Percentiles rank a stretch among this genome's conserved stretches.
Conservation (phyloP, 2,888 invertebrate species). For the Drosophila anomalata region DNA sequence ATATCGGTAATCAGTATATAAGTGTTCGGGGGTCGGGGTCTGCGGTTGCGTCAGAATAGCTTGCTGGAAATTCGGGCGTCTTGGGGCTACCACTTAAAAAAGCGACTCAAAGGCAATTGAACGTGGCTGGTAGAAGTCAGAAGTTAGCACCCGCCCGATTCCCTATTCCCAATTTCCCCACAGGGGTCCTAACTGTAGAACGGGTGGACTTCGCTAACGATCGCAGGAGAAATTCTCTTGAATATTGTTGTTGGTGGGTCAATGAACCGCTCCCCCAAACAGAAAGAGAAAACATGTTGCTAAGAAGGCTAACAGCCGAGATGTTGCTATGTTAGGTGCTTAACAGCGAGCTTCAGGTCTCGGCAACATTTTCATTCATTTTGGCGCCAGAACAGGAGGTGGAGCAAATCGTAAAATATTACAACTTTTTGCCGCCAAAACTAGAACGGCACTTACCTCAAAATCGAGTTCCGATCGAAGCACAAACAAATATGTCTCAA, state of each 20-base stretch:
- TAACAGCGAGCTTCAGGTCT: slow-evolving; percentile 2
- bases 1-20: slow-evolving; percentile 13
- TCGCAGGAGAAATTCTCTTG: slow-evolving; percentile 46
- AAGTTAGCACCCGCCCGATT: not conserved
- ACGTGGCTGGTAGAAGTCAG: slow-evolving; percentile 23
- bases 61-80: slow-evolving; percentile 28
- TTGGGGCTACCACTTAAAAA: slow-evolving; percentile 60
- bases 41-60: slow-evolving; percentile 30
- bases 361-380: slow-evolving; percentile 38
- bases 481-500: slow-evolving; percentile 47
- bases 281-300: slow-evolving; percentile 10
- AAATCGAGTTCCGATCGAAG: slow-evolving; percentile 20
- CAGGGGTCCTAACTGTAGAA: slow-evolving; percentile 52
- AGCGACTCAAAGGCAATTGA: slow-evolving; percentile 65
- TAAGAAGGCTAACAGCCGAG: not conserved
- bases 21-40: not conserved
- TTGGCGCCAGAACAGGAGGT: slow-evolving; percentile 46
- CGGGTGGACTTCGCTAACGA: slow-evolving; percentile 17
- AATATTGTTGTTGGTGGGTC: slow-evolving; percentile 58
- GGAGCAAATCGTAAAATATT: slow-evolving; percentile 7
- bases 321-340: slow-evolving; percentile 3
- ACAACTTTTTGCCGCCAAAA: slow-evolving; percentile 59
- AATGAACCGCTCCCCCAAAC: slow-evolving; percentile 64
- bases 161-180: not conserved
- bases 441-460: slow-evolving; percentile 58